Conservation (phyloP, 2,797 vertebrate genomes). For the Eulemur coronatus region DNA sequence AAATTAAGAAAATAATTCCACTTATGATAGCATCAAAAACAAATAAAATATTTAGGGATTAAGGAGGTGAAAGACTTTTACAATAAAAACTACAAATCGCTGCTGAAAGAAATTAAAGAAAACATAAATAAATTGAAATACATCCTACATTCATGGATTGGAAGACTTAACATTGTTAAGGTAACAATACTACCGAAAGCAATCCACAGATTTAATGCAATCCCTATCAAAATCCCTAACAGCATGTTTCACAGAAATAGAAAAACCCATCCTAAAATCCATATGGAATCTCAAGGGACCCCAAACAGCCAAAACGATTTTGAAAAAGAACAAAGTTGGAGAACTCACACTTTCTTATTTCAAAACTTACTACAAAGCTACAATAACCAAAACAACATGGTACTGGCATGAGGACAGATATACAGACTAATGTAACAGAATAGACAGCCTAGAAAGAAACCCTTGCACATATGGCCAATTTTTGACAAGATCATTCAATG, state of each 20-base stretch:
- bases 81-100: not conserved
- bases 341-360: not conserved
- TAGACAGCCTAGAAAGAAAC: not conserved
- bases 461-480: not conserved
- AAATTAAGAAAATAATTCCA: not conserved
- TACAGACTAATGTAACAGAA: not conserved
- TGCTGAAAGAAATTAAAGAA: not conserved
- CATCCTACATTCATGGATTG: not conserved
- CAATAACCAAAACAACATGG: not conserved
- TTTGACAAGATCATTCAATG: not conserved
- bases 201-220: not conserved
- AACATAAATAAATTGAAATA: not conserved
- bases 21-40: not conserved
- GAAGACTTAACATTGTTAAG: not conserved
- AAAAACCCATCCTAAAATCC: not conserved
- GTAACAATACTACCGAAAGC: not conserved
- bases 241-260: not conserved
- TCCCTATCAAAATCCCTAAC: not conserved
- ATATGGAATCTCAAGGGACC: not conserved
- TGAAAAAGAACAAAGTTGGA: not conserved
- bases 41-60: not conserved
- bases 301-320: not conserved
- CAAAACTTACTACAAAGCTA: slow-evolving; percentile 3
- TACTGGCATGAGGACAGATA: not conserved
- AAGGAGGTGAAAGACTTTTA: not conserved